These are phyloP conservation scores for Conopomorpha cramerella DNA, from an alignment of 1,140 invertebrate genomes.

Conservation along the genomic window DNA sequence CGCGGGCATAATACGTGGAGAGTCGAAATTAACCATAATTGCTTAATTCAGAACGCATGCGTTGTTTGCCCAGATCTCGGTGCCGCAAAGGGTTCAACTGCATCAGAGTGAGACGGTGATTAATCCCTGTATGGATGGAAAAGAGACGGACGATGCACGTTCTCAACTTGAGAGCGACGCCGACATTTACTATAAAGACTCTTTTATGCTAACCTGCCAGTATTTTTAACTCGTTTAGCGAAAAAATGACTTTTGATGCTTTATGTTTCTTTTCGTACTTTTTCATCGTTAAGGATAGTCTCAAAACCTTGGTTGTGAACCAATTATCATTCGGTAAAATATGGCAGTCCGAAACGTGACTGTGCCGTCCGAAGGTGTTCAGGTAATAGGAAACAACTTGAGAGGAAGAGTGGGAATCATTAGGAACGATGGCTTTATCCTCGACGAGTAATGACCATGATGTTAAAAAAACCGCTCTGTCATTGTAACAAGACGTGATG, in stretches of 20 bases:
- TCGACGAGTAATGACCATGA: slow-evolving; percentile 18
- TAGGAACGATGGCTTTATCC: slow-evolving; percentile 21
- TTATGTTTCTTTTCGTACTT: no score
- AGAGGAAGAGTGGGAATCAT: slow-evolving; percentile 39
- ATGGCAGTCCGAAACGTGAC: slow-evolving; percentile 12
- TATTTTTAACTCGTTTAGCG: no score
- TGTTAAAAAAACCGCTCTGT: slow-evolving; percentile 9
- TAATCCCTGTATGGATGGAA: slow-evolving; percentile 10
- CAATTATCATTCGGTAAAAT: no score
- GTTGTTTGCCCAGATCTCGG: slow-evolving; percentile 35
- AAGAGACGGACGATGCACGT: slow-evolving; percentile 21
- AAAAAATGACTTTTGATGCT: no score
- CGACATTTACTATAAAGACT: no score
- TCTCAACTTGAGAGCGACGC: no score
- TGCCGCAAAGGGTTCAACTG: slow-evolving; percentile 20
- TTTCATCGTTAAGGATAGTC: no score
- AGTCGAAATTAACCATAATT: slow-evolving; percentile 57
- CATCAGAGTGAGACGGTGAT: slow-evolving; percentile 1
- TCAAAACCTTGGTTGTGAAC: no score
- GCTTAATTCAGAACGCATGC: slow-evolving; percentile 49
- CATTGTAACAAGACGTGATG: slow-evolving; percentile 5
- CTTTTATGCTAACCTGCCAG: no score
- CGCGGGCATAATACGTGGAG: slow-evolving; percentile 28
- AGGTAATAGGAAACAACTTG: slow-evolving; percentile 36
- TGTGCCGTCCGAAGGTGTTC: slow-evolving; percentile 15